phyloP scores from a whole-genome alignment of 2,888 invertebrate species.

The Gryllus longicercus region DNA sequence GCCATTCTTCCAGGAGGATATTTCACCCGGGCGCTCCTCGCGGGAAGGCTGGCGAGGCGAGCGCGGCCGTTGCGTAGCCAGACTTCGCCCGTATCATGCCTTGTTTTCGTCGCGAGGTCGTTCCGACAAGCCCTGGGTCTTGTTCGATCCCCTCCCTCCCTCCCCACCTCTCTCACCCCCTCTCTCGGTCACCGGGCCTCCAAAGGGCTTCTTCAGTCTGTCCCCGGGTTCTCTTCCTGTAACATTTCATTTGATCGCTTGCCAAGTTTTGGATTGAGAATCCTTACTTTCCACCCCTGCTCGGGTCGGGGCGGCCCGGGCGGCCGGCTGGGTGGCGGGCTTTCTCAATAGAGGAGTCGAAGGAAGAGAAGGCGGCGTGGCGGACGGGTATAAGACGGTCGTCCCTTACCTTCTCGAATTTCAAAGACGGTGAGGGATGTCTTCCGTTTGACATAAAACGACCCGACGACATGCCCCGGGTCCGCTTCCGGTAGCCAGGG shows the following conservation, averaged over 20 bases:
- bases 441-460: not conserved
- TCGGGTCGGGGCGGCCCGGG: not conserved
- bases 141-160: not conserved
- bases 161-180: not conserved
- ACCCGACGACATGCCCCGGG: slow-evolving; percentile 11
- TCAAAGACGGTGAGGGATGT: slow-evolving; percentile 1
- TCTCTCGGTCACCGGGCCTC: not conserved
- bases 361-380: not conserved
- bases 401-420: slow-evolving; percentile 10
- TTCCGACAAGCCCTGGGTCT: slow-evolving; percentile 11
- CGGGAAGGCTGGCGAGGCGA: not conserved
- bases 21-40: not conserved
- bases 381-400: not conserved
- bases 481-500: slow-evolving; percentile 1
- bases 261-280: slow-evolving; percentile 29
- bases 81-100: not conserved
- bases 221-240: slow-evolving; percentile 18
- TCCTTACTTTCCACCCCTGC: slow-evolving; percentile 21
- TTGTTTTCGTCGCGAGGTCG: slow-evolving; percentile 26
- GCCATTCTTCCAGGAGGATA: slow-evolving; percentile 33
- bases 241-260: slow-evolving; percentile 33
- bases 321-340: too few relatives aligned
- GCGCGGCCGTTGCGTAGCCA: not conserved
- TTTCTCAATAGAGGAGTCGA: not conserved
- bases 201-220: slow-evolving; percentile 11